Percentiles rank a stretch among this genome's conserved stretches.
phyloP scores from a whole-genome alignment of 2,888 invertebrate species.

The Glomeris marginata region DNA sequence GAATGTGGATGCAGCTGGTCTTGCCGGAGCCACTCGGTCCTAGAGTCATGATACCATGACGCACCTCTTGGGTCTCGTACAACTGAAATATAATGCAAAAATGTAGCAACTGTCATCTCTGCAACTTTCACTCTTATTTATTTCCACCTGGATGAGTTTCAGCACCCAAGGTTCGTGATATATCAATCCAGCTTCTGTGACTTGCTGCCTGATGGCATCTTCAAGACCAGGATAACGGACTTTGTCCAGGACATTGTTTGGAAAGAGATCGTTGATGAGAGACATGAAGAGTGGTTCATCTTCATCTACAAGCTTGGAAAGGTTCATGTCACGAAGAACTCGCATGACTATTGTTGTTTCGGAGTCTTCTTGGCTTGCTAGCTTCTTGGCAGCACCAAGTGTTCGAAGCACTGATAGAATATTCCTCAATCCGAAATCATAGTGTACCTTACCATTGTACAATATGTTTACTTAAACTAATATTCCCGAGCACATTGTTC shows the following conservation, averaged over 20 bases:
- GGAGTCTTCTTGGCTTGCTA: constrained; percentile 77
- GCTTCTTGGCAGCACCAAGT: constrained; percentile 68
- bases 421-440: constrained; percentile 90
- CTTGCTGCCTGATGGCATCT: constrained; percentile 69
- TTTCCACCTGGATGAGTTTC: constrained; percentile 68
- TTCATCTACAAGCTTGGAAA: constrained; percentile 88
- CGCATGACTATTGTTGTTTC: constrained; percentile 95
- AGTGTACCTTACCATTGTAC: constrained; percentile 51
- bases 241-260: constrained; percentile 84
- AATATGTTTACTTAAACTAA: no score
- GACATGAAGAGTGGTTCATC: constrained; percentile 97
- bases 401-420: constrained; percentile 87
- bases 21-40: constrained; percentile 94
- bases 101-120: neutral
- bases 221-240: constrained; percentile 79
- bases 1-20: constrained; percentile 72
- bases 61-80: constrained; percentile 85
- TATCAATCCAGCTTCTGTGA: constrained; percentile 61
- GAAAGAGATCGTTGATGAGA: constrained; percentile 85
- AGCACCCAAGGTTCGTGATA: constrained; percentile 91
- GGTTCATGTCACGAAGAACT: constrained; percentile 89
- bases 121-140: neutral
- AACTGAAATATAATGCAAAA: constrained; percentile 39
- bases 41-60: constrained; percentile 91
- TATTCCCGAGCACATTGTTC: neutral